Percentiles rank a stretch among this genome's conserved stretches.
phyloP scores from a whole-genome alignment of 2,113 vertebrate species.

The Oplegnathus fasciatus region DNA sequence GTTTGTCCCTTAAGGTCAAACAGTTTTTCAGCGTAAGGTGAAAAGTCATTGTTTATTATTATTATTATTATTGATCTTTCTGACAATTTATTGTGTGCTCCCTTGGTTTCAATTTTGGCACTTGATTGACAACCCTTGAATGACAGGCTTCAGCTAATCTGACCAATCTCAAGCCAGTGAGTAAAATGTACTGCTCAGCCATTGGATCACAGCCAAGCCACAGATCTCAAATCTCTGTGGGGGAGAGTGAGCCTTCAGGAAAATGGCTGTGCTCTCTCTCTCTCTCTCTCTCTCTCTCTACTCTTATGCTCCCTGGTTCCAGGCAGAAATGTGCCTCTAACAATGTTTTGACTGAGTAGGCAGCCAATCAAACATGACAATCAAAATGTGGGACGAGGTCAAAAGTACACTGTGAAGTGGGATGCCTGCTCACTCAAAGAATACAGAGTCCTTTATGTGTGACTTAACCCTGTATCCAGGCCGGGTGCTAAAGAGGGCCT shows the following conservation, averaged over 20 bases:
- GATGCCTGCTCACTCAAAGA: slow-evolving; percentile 22
- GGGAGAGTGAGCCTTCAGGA: slow-evolving; percentile 36
- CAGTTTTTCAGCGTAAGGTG: neutral
- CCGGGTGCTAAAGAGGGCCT: neutral
- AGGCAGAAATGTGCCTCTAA: slow-evolving; percentile 46
- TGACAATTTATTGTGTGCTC: neutral
- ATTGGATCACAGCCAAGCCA: slow-evolving; percentile 46
- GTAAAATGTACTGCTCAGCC: slow-evolving; percentile 39
- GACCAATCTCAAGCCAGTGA: slow-evolving; percentile 28
- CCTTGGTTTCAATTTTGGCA: neutral
- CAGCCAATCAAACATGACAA: slow-evolving; percentile 65
- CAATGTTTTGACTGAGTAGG: slow-evolving; percentile 54
- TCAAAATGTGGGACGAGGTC: slow-evolving; percentile 66
- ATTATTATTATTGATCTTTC: slow-evolving; percentile 4
- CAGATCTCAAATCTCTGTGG: slow-evolving; percentile 34
- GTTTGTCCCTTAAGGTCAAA: slow-evolving; percentile 40
- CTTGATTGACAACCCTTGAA: slow-evolving; percentile 39
- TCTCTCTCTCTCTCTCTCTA: neutral
- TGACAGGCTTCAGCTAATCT: slow-evolving; percentile 43
- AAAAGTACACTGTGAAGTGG: slow-evolving; percentile 49
- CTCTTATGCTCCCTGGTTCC: slow-evolving; percentile 20
- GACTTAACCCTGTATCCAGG: neutral
- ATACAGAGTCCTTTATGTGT: neutral
- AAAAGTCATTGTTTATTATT: slow-evolving; percentile 19
- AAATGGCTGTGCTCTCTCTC: slow-evolving; percentile 32